Conservation (phyloP, 2,797 vertebrate species). For the Galaxias olidus region DNA sequence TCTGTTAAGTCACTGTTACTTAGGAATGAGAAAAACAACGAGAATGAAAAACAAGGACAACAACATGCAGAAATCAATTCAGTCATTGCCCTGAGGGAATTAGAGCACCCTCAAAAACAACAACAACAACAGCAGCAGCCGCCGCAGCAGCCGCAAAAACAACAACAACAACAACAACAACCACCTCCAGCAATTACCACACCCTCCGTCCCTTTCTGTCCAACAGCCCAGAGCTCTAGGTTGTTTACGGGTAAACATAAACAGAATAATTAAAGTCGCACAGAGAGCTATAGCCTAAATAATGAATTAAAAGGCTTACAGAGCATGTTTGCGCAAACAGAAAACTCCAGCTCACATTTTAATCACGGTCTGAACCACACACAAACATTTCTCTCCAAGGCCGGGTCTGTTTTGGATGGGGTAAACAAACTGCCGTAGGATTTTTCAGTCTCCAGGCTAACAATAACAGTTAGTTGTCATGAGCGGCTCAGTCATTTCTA, state of each 20-base stretch:
- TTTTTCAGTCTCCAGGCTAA: constrained; percentile 83
- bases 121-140: constrained; percentile 47
- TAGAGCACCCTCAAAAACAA: constrained; percentile 60
- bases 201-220: constrained; percentile 56
- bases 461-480: constrained; percentile 83
- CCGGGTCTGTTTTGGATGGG: constrained; percentile 81
- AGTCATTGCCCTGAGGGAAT: constrained; percentile 50
- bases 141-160: constrained; percentile 31
- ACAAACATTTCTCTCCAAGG: constrained; percentile 87
- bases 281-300: constrained; percentile 67
- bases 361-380: constrained; percentile 84
- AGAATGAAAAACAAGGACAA: constrained; percentile 39
- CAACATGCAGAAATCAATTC: constrained; percentile 9
- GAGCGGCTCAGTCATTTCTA: constrained; percentile 78
- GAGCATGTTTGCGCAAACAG: constrained; percentile 78
- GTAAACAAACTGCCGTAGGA: constrained; percentile 85
- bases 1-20: too few species aligned
- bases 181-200: constrained; percentile 64
- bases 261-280: constrained; percentile 81
- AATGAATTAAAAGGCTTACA: constrained; percentile 76
- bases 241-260: constrained; percentile 82
- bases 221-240: constrained; percentile 63
- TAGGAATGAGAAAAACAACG: constrained; percentile 46
- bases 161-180: constrained; percentile 68
- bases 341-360: constrained; percentile 79